Percentiles rank a stretch among this genome's conserved stretches.
Evolutionary conservation across 2,888 invertebrate genomes (phyloP).

Genomic region (Villa cingulata): DNA sequence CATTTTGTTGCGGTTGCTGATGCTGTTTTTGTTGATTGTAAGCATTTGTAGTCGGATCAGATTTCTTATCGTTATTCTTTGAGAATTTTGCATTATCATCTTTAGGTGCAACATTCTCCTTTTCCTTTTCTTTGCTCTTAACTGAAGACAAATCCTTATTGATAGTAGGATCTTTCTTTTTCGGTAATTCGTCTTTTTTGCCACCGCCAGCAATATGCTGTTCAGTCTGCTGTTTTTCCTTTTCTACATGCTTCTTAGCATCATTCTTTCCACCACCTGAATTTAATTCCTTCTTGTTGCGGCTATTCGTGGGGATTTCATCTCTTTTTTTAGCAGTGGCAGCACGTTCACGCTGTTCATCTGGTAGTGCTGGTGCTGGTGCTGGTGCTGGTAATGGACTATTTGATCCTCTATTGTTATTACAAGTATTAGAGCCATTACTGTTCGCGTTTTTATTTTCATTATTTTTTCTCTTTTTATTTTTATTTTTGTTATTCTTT

Average conservation of each 20-base stretch:
- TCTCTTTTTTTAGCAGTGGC: constrained; percentile 13
- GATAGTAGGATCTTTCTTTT: constrained; percentile 3
- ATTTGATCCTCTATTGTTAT: constrained; percentile 11
- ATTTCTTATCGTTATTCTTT: not conserved
- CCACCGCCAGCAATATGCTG: not conserved
- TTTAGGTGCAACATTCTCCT: constrained; percentile 31
- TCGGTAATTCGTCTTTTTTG: constrained; percentile 11
- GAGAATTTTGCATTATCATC: constrained; percentile 5
- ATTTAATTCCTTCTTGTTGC: constrained; percentile 12
- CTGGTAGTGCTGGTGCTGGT: not conserved
- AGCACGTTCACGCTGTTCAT: constrained; percentile 12
- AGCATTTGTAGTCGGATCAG: too few species aligned
- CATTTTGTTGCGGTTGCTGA: constrained; percentile 10
- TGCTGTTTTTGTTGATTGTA: not conserved
- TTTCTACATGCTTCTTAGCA: constrained; percentile 12
- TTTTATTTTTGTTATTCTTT: constrained; percentile 20
- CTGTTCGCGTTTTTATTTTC: constrained; percentile 17
- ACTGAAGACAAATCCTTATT: constrained; percentile 8
- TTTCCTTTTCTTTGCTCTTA: constrained; percentile 24
- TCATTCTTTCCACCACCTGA: constrained; percentile 9
- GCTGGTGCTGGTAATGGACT: constrained; percentile 12
- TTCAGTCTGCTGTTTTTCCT: constrained; percentile 4
- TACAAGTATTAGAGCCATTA: constrained; percentile 17
- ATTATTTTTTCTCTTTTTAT: constrained; percentile 23
- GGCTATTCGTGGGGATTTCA: constrained; percentile 11